Evolutionary conservation across 1,140 invertebrate species (phyloP).

Genomic region (Zaprionus nigranus): DNA sequence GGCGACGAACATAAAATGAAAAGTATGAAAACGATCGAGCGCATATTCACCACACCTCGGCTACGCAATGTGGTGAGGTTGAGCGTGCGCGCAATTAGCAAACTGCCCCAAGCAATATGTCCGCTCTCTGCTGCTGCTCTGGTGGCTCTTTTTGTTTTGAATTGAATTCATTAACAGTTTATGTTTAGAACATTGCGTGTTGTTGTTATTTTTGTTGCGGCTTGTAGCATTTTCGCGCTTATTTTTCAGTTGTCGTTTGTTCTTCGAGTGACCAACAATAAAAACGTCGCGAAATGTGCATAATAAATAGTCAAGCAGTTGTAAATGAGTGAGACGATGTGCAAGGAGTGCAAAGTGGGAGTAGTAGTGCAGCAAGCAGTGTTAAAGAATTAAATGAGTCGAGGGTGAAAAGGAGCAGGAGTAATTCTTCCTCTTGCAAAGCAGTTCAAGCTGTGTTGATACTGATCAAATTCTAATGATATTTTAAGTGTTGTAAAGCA

Average conservation of each 20-base stretch:
- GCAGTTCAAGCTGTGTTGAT: constrained; percentile 18
- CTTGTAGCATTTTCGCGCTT: constrained; percentile 6
- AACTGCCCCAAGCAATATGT: constrained; percentile 56
- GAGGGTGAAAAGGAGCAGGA: neutral
- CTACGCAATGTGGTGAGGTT: constrained; percentile 48
- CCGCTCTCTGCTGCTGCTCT: constrained; percentile 31
- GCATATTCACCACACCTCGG: constrained; percentile 33
- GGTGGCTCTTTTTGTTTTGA: constrained; percentile 56
- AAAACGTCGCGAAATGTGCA: constrained; percentile 25
- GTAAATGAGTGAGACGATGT: neutral
- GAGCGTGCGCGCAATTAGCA: constrained; percentile 37
- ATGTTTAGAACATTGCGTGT: constrained; percentile 68
- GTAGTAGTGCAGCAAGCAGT: constrained; percentile 5
- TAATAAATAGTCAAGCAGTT: constrained; percentile 3
- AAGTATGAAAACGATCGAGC: constrained; percentile 28
- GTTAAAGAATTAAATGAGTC: too few species aligned
- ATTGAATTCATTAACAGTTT: constrained; percentile 76
- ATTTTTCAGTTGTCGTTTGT: constrained; percentile 31
- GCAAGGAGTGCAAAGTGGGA: constrained; percentile 15
- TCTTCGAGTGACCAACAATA: constrained; percentile 33
- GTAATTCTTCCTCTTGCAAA: neutral
- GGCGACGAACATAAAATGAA: constrained; percentile 33
- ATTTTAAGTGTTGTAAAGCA: constrained; percentile 9
- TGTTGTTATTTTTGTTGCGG: constrained; percentile 27
- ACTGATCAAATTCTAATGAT: neutral